Conservation (phyloP, 23 tunicate species). For the Styela clava region DNA sequence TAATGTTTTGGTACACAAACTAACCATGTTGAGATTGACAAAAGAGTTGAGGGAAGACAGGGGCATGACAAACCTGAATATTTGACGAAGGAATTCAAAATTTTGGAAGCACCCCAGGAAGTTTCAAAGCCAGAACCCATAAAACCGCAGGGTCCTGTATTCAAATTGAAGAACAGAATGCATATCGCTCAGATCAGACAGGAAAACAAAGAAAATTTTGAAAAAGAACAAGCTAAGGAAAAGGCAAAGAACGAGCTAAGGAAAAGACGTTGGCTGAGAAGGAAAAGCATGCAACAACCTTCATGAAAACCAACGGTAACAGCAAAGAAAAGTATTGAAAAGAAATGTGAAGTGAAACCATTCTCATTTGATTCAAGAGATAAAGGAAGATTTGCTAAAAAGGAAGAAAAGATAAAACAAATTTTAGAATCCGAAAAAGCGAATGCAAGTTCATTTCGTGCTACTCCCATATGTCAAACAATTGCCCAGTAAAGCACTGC, state of each 20-base stretch:
- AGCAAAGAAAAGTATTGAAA: background rate
- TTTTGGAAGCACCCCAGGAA: no score
- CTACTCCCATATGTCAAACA: slow-evolving; percentile 30
- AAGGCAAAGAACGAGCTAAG: background rate
- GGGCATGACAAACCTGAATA: no score
- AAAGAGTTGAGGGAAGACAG: no score
- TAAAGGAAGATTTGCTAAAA: slow-evolving; percentile 11
- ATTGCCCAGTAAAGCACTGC: slow-evolving; percentile 26
- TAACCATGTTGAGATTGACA: no score
- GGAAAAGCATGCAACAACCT: background rate
- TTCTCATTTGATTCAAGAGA: slow-evolving; percentile 8
- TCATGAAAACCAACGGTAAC: background rate
- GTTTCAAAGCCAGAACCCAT: background rate
- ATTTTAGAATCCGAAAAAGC: background rate
- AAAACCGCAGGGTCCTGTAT: background rate
- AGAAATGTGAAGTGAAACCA: slow-evolving; percentile 12
- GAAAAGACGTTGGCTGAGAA: no score
- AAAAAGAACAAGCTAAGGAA: background rate
- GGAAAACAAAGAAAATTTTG: slow-evolving; percentile 9
- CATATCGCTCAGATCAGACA: background rate
- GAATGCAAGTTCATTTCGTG: slow-evolving; percentile 27
- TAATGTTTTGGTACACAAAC: no score
- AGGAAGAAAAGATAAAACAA: slow-evolving; percentile 5
- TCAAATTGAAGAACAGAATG: slow-evolving; percentile 2
- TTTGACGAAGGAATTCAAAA: no score